Conservation (phyloP, 2,113 vertebrate species). For the Myotis davidii region DNA sequence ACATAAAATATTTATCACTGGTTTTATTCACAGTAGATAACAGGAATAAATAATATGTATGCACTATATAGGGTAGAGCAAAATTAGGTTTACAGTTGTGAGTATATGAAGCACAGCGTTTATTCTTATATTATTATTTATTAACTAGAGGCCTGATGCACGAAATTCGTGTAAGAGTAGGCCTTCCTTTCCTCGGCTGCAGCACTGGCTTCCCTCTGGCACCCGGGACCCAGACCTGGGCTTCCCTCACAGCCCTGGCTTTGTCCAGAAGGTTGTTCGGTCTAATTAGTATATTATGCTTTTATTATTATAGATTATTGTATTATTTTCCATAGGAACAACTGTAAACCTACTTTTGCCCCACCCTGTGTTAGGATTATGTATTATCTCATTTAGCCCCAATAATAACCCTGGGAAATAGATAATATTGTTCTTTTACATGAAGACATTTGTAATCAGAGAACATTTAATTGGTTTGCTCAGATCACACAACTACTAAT, state of each 20-base stretch:
- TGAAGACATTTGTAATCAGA: neutral
- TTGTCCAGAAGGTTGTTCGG: too few relatives aligned
- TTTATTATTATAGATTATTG: neutral
- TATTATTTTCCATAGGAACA: neutral
- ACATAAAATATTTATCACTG: conserved; percentile 13
- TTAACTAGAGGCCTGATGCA: neutral
- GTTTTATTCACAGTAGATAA: conserved; percentile 14
- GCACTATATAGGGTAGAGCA: neutral
- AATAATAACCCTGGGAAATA: neutral
- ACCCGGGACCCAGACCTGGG: too few relatives aligned
- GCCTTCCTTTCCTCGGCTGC: too few relatives aligned
- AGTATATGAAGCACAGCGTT: neutral
- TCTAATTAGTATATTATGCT: too few relatives aligned
- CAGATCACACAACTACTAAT: neutral
- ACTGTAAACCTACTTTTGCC: neutral
- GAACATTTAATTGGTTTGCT: neutral
- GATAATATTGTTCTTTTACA: neutral
- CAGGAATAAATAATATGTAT: neutral
- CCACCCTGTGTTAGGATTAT: neutral
- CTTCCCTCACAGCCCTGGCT: too few relatives aligned
- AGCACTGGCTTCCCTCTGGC: too few relatives aligned
- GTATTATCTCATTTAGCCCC: neutral
- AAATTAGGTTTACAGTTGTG: neutral
- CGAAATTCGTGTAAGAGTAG: too few relatives aligned
- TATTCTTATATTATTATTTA: neutral